Conservation (phyloP, 2,797 vertebrate genomes). For the Pipistrellus kuhlii region DNA sequence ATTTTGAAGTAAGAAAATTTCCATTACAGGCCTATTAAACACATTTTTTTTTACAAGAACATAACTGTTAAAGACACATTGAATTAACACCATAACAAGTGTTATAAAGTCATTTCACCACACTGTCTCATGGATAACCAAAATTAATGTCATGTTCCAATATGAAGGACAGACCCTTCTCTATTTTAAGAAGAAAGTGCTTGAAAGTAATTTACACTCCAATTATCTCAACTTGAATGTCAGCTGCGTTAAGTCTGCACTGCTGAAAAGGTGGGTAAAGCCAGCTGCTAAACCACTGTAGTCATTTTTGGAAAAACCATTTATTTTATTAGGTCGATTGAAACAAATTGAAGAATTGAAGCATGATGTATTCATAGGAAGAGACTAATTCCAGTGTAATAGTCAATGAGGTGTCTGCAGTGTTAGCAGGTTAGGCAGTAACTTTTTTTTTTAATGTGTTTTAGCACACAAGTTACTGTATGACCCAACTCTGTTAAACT, state of each 20-base stretch:
- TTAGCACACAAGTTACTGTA: not conserved
- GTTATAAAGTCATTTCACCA: not conserved
- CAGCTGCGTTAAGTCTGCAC: not conserved
- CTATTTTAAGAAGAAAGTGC: slow-evolving; percentile 61
- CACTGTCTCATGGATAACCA: slow-evolving; percentile 13
- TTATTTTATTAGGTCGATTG: not conserved
- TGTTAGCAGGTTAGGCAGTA: not conserved
- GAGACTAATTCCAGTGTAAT: not conserved
- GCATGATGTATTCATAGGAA: not conserved
- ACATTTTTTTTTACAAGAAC: slow-evolving; percentile 27
- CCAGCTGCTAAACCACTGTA: not conserved
- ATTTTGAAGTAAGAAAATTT: slow-evolving; percentile 18
- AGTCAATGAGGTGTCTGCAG: not conserved
- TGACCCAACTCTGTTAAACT: not conserved
- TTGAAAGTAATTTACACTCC: slow-evolving; percentile 29
- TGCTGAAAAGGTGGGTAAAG: slow-evolving; percentile 45
- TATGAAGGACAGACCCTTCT: not conserved
- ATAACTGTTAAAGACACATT: slow-evolving; percentile 16
- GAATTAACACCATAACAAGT: not conserved
- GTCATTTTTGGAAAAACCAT: not conserved
- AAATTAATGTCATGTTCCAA: slow-evolving; percentile 31
- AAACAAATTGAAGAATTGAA: not conserved
- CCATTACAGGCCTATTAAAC: slow-evolving; percentile 1
- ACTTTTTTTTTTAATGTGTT: not conserved
- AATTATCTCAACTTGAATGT: slow-evolving; percentile 14